Evolutionary conservation across 2,797 vertebrate species (phyloP).

Genomic region (Staurois parvus): DNA sequence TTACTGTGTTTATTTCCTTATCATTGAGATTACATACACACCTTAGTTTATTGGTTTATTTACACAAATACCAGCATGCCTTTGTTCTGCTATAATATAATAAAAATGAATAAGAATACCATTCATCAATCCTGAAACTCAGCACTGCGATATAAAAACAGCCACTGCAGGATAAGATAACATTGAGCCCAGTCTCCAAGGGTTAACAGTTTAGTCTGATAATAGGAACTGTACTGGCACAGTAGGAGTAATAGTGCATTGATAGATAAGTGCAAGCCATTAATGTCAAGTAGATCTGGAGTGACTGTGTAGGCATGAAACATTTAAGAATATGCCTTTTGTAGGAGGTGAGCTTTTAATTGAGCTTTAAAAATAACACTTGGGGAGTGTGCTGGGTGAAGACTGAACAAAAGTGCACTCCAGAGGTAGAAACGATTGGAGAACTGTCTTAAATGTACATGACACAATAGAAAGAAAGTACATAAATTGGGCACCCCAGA

Average conservation of each 20-base stretch:
- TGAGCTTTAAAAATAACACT: constrained; percentile 39
- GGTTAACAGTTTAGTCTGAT: constrained; percentile 31
- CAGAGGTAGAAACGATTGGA: neutral
- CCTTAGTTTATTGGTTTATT: neutral
- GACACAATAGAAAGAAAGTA: neutral
- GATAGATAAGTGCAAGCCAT: constrained; percentile 48
- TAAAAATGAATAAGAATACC: neutral
- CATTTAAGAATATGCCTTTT: constrained; percentile 45
- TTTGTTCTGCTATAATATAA: neutral
- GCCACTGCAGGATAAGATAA: neutral
- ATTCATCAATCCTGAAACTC: neutral
- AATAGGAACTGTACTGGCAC: constrained; percentile 32
- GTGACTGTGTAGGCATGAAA: constrained; percentile 47
- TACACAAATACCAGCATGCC: constrained; percentile 8
- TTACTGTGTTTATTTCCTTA: neutral
- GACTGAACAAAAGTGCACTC: constrained; percentile 24
- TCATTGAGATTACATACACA: neutral
- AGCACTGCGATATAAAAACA: neutral
- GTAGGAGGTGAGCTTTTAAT: constrained; percentile 47
- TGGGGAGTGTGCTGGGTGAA: constrained; percentile 13
- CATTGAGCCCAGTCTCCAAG: constrained; percentile 6
- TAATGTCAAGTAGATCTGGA: constrained; percentile 49
- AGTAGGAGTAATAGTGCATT: constrained; percentile 50
- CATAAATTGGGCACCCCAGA: neutral
- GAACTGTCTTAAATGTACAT: neutral